Conservation (phyloP, 2,113 vertebrate genomes). For the Corythaeola cristata region DNA sequence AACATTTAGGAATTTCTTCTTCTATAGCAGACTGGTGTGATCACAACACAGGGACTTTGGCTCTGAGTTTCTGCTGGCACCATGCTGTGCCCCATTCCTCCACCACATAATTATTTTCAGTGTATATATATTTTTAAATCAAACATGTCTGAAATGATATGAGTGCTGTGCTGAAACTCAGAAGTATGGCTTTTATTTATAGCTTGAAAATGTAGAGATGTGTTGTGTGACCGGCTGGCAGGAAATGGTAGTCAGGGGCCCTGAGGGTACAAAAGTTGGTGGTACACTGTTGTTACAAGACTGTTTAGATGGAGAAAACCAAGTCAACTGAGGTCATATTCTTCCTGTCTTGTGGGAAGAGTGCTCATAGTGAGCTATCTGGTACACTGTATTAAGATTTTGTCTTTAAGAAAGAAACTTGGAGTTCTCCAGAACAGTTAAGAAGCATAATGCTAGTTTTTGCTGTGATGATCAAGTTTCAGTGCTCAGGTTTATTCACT, state of each 20-base stretch:
- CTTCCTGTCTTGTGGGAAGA: background rate
- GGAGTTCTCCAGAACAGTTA: background rate
- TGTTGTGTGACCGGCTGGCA: background rate
- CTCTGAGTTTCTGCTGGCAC: background rate
- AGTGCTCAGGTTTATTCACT: background rate
- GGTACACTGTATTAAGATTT: background rate
- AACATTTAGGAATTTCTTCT: background rate
- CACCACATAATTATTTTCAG: background rate
- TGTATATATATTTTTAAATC: background rate
- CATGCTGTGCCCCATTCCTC: background rate
- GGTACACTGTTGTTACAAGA: background rate
- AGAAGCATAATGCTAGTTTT: background rate
- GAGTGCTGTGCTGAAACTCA: background rate
- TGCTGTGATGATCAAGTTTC: background rate
- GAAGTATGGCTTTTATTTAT: background rate
- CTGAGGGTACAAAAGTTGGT: background rate
- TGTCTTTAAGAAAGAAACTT: background rate
- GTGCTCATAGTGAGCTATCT: background rate
- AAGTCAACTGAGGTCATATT: background rate
- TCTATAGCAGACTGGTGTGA: background rate
- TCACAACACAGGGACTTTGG: background rate
- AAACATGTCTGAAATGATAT: background rate
- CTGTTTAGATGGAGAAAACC: background rate
- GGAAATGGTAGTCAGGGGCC: background rate
- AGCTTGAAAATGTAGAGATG: background rate